Percentiles rank a stretch among this genome's conserved stretches.
These are phyloP conservation scores for Drosophila grimshawi DNA, from an alignment of 1,140 invertebrate genomes.

Conservation along the genomic window DNA sequence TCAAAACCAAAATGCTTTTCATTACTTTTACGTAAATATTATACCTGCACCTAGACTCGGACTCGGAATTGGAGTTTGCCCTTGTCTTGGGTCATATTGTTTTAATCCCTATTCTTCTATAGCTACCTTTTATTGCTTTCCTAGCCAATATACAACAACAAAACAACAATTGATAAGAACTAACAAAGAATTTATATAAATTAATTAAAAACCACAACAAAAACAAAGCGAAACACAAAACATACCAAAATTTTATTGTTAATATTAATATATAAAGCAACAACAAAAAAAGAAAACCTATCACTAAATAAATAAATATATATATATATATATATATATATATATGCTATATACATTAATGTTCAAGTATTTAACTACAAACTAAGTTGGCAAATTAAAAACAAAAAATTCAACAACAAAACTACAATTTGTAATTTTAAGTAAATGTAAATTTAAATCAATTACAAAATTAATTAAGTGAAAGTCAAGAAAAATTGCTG, in stretches of 20 bases:
- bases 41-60: neutral
- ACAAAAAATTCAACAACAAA: slow-evolving; percentile 5
- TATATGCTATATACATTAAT: slow-evolving; percentile 5
- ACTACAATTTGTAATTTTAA: slow-evolving; percentile 11
- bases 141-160: slow-evolving; percentile 61
- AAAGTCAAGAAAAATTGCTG: slow-evolving; percentile 41
- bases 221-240: slow-evolving; percentile 60
- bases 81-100: slow-evolving; percentile 28
- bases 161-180: slow-evolving; percentile 43
- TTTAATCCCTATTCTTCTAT: slow-evolving; percentile 29
- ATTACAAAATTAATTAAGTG: slow-evolving; percentile 21
- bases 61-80: slow-evolving; percentile 7
- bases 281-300: slow-evolving; percentile 30
- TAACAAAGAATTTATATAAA: slow-evolving; percentile 73
- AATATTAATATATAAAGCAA: slow-evolving; percentile 32
- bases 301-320: slow-evolving; percentile 28
- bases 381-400: slow-evolving; percentile 23
- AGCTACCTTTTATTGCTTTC: slow-evolving; percentile 50
- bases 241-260: slow-evolving; percentile 72
- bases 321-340: slow-evolving; percentile 5
- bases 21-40: slow-evolving; percentile 45
- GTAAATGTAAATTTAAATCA: slow-evolving; percentile 32
- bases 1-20: slow-evolving; percentile 61
- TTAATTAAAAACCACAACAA: slow-evolving; percentile 29
- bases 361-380: slow-evolving; percentile 41